These are phyloP conservation scores for Gnatocerus cornutus DNA, from an alignment of 2,888 invertebrate genomes.

Conservation along the genomic window DNA sequence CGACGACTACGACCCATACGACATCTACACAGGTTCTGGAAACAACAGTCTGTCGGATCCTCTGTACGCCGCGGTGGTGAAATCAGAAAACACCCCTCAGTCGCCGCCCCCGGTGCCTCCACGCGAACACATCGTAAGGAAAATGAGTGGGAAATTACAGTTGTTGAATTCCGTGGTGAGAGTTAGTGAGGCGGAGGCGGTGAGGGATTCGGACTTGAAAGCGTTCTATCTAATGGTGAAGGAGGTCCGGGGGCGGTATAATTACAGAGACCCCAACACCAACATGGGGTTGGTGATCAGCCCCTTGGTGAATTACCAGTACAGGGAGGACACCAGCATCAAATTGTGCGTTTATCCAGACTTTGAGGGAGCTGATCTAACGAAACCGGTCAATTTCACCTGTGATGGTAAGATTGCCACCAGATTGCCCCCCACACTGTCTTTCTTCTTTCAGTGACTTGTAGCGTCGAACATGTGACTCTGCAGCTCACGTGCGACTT, in stretches of 20 bases:
- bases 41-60: conserved; percentile 79
- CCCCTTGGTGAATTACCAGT: conserved; percentile 86
- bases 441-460: conserved; percentile 80
- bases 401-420: conserved; percentile 84
- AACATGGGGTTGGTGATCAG: conserved; percentile 94
- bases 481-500: conserved; percentile 87
- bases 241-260: conserved; percentile 84
- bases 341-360: conserved; percentile 88
- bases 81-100: conserved; percentile 70
- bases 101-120: conserved; percentile 76
- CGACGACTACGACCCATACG: conserved; percentile 86
- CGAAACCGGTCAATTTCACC: conserved; percentile 87
- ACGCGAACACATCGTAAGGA: conserved; percentile 69
- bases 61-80: conserved; percentile 80
- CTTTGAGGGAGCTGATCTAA: conserved; percentile 69
- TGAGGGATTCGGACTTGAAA: conserved; percentile 81
- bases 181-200: conserved; percentile 68
- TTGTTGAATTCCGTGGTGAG: conserved; percentile 77
- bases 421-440: neutral
- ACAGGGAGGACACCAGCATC: conserved; percentile 86
- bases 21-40: conserved; percentile 78
- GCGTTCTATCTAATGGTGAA: conserved; percentile 90
- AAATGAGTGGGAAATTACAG: conserved; percentile 67
- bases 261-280: conserved; percentile 81
- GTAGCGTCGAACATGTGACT: conserved; percentile 89